Percentiles rank a stretch among this genome's conserved stretches.
These are phyloP conservation scores for Chrysochloris asiatica DNA, from an alignment of 2,113 vertebrate species.

Conservation along the genomic window DNA sequence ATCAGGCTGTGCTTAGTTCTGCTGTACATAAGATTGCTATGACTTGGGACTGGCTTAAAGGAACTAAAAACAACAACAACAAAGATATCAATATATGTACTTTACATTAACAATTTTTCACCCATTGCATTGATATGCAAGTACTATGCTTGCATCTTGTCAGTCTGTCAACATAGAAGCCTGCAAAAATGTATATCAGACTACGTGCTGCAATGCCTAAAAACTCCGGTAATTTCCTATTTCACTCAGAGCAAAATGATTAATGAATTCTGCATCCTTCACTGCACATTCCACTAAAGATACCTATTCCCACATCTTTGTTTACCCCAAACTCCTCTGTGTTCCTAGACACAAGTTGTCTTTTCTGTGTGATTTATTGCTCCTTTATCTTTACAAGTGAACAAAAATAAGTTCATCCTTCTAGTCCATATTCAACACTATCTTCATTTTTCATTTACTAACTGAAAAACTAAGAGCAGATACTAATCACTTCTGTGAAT, in stretches of 20 bases:
- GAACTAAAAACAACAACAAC: no score
- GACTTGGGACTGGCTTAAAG: no score
- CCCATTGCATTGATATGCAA: neutral
- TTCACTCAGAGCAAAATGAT: neutral
- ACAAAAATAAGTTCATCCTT: neutral
- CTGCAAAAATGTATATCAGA: neutral
- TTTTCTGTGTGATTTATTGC: neutral
- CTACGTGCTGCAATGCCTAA: neutral
- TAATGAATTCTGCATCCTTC: neutral
- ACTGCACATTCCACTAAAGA: neutral
- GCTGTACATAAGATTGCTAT: no score
- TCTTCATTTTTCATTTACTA: neutral
- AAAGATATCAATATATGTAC: no score
- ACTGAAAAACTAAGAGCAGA: neutral
- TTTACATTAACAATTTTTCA: neutral
- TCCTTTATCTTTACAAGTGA: neutral
- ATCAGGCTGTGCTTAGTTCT: no score
- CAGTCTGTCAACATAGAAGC: neutral
- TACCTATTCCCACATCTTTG: neutral
- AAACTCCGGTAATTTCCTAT: neutral
- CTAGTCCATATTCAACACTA: neutral
- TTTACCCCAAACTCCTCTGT: neutral
- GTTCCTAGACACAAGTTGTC: neutral
- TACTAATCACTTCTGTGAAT: neutral
- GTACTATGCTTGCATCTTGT: neutral